Base-by-base conservation (phyloP, 1,140 invertebrate genomes). In the Argopecten irradians region DNA sequence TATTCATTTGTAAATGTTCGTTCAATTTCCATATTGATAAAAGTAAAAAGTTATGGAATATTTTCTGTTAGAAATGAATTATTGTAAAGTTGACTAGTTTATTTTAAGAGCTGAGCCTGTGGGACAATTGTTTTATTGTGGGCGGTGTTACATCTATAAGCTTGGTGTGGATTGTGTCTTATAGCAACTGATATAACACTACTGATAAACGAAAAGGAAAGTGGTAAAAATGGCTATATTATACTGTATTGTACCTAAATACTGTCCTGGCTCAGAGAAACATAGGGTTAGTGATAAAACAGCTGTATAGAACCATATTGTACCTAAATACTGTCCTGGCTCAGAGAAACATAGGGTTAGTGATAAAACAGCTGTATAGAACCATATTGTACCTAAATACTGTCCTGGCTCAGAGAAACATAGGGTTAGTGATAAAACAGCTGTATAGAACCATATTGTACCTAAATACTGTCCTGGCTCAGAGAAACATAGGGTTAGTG, bases 71-170 rank as follows among this genome's bases (percentile, higher is more conserved):
- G n/a, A n/a, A n/a, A 55, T 28, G 13, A 71, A 0, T 71, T 71
- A 28, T 11, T n/a, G 55, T 71, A 5, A 71, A 71, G 55, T 71
- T 71, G 55, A 71, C 55, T n/a, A n/a, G n/a, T n/a, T n/a, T n/a
- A n/a, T n/a, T n/a, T n/a, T n/a, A n/a, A 71, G 5, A 71, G 22
- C 16, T 28, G 43, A 46, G 55, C 55, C 55, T 28, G 22, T 71
- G n/a, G 55, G 55, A 71, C 55, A 71, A 71, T 28, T 71, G 55
- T 71, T 71, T 71, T 71, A 71, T 71, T 71, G 55, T 71, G 55
- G 55, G 55, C 55, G 55, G 55, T 71, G 55, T 71, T 28, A 28
- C 43, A 55, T 55, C 14, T 11, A 8, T 55, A 11, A 11, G 43
- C 14, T 55, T 3, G 28, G 55, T n/a, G 55, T 71, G 55, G 55